A percentile compares a stretch with the other conserved stretches of the same genome.
phyloP scores from a whole-genome alignment of 2,888 invertebrate genomes.

The Byasa hedistus region DNA sequence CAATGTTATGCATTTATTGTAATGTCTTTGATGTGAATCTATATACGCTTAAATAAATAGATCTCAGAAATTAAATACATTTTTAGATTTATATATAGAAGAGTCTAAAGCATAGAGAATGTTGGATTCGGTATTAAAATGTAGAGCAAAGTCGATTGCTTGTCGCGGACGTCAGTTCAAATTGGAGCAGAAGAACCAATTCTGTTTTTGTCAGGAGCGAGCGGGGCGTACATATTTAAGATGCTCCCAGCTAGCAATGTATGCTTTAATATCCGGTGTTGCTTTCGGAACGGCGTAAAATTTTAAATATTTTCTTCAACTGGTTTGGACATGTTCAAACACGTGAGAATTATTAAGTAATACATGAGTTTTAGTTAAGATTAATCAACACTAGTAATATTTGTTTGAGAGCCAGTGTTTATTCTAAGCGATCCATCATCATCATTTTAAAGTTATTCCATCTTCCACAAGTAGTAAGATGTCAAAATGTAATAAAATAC shows the following conservation, averaged over 20 bases:
- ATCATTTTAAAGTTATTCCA: too few relatives aligned
- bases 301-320: not conserved
- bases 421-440: too few relatives aligned
- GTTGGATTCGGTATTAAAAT: constrained; percentile 13
- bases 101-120: not conserved
- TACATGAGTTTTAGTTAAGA: too few relatives aligned
- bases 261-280: constrained; percentile 1
- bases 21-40: not conserved
- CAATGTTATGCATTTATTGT: too few relatives aligned
- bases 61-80: not conserved
- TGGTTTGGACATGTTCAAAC: too few relatives aligned
- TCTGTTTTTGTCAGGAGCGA: constrained; percentile 7
- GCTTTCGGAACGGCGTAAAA: not conserved
- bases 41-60: not conserved
- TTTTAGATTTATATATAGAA: not conserved
- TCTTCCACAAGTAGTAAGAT: too few relatives aligned
- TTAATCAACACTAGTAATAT: too few relatives aligned
- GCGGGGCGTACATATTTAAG: not conserved
- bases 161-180: constrained; percentile 22
- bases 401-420: too few relatives aligned
- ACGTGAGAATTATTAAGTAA: too few relatives aligned
- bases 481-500: too few relatives aligned
- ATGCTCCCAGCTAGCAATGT: not conserved
- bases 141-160: constrained; percentile 21
- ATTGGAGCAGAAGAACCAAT: constrained; percentile 29